These are phyloP conservation scores for Ectemnius cavifrons DNA, from an alignment of 2,888 invertebrate genomes.

Conservation along the genomic window DNA sequence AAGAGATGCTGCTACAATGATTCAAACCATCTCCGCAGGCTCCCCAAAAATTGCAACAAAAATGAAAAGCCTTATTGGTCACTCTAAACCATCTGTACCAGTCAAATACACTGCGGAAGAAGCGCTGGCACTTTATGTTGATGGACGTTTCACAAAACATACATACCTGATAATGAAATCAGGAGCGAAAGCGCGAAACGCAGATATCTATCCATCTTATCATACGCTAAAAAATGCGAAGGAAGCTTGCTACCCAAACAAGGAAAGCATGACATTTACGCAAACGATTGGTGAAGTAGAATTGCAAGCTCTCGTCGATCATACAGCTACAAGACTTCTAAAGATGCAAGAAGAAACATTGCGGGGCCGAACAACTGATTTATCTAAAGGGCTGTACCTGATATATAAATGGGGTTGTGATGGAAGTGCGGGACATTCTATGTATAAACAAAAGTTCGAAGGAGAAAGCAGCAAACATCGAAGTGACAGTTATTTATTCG, in stretches of 20 bases:
- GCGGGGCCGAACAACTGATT: background rate
- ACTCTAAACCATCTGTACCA: background rate
- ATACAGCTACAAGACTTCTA: background rate
- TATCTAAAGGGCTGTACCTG: background rate
- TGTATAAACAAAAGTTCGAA: conserved; percentile 1
- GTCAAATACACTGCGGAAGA: background rate
- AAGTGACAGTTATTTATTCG: conserved; percentile 5
- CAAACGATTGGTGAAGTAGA: background rate
- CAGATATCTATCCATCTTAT: conserved; percentile 5
- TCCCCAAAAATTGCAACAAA: conserved; percentile 8
- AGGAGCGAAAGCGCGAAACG: background rate
- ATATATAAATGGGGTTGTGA: conserved; percentile 1
- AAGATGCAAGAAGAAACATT: conserved; percentile 4
- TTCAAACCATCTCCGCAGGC: conserved; percentile 11
- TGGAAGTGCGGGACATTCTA: background rate
- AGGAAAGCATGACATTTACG: background rate
- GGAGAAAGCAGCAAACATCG: background rate
- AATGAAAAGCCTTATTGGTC: background rate
- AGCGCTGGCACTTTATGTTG: conserved; percentile 8
- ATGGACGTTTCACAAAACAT: conserved; percentile 9
- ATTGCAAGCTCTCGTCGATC: conserved; percentile 4
- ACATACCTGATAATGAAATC: background rate
- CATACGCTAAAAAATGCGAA: background rate
- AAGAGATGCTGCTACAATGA: conserved; percentile 7
- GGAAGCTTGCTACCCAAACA: background rate